phyloP scores from a whole-genome alignment of 2,113 vertebrate species.

The Erythrocercus mccallii region DNA sequence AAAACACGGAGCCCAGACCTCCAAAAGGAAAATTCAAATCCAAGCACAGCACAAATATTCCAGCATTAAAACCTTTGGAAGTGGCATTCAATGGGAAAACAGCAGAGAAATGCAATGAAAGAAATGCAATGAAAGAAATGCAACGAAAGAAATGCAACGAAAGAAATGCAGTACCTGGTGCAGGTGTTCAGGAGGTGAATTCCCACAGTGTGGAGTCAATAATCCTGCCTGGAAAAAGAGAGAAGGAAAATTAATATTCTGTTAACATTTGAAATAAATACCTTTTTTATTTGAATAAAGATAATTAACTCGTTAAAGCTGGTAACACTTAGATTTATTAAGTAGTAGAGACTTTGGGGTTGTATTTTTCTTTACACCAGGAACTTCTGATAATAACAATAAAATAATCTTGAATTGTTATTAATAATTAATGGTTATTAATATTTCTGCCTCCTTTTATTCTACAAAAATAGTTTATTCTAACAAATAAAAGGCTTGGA shows the following conservation, averaged over 20 bases:
- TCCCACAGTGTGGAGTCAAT: neutral
- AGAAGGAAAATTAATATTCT: neutral
- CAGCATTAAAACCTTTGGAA: neutral
- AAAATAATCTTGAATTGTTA: neutral
- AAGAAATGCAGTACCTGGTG: neutral
- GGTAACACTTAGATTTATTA: neutral
- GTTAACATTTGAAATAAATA: neutral
- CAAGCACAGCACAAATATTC: neutral
- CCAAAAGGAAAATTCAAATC: neutral
- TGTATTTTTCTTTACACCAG: neutral
- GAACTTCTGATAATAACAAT: neutral
- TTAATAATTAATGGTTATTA: too few relatives aligned
- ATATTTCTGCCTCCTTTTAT: neutral
- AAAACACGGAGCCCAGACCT: rapidly evolving
- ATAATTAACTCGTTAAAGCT: neutral
- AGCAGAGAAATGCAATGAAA: neutral
- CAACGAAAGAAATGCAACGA: neutral
- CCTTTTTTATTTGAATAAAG: neutral
- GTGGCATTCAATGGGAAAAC: rapidly evolving
- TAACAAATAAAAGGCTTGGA: neutral
- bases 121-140: neutral
- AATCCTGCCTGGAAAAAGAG: neutral
- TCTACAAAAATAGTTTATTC: neutral
- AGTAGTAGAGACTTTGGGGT: neutral
- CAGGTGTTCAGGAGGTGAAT: neutral